phyloP scores from a whole-genome alignment of 2,113 vertebrate species.

The Motacilla alba region DNA sequence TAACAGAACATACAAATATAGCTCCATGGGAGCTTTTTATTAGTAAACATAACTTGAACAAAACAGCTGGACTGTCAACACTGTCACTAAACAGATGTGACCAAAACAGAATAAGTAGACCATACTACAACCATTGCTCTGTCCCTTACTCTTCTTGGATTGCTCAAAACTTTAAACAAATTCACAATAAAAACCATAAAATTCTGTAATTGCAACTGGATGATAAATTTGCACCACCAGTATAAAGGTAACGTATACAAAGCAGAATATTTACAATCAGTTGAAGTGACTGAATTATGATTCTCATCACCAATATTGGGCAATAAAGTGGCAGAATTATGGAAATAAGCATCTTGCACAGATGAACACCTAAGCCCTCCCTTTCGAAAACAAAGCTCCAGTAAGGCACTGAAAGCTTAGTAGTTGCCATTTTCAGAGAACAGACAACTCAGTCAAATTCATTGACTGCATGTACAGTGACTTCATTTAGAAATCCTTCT shows the following conservation, averaged over 20 bases:
- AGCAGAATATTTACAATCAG: background rate
- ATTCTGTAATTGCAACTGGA: background rate
- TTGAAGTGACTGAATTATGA: background rate
- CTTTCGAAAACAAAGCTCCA: background rate
- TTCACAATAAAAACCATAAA: background rate
- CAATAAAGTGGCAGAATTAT: background rate
- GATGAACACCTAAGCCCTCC: background rate
- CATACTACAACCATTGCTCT: background rate
- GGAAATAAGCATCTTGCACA: background rate
- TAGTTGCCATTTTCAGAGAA: background rate
- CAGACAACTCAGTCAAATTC: background rate
- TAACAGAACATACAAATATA: background rate
- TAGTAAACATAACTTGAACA: background rate
- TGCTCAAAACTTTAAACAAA: background rate
- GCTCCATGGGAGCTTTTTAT: background rate
- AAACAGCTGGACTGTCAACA: background rate
- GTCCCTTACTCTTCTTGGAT: background rate
- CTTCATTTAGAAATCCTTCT: conserved; percentile 25
- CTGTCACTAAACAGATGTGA: background rate
- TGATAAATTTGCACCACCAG: background rate
- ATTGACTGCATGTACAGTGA: background rate
- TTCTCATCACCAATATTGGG: background rate
- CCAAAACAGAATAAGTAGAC: background rate
- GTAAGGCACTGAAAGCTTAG: background rate
- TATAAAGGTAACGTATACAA: fast-evolving